Evolutionary conservation across 2,113 vertebrate genomes (phyloP), one percentile per base, ranked within the genome.

Genomic region (Gopherus flavomarginatus): DNA sequence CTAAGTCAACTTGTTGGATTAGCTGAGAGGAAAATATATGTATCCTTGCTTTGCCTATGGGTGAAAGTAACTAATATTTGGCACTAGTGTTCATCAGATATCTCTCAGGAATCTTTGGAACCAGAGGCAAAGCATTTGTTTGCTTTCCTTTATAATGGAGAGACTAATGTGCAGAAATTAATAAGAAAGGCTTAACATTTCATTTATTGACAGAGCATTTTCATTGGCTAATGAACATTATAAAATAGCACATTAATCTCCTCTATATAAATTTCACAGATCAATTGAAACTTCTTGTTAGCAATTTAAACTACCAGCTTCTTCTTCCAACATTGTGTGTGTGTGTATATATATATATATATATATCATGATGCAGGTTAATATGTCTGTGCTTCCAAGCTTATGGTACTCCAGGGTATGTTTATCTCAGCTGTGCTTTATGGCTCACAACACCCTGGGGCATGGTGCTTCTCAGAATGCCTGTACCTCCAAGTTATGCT

Each of bases 301-400:
- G 77, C 75, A 44, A 29, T 69, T 81, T 53, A 85, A 72, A 87
- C 69, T 85, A 35, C 75, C 80, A 56, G 49, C 35, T 86, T 77
- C 47, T 86, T 53, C 53, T 90, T 83, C 87, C 83, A 89, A 57
- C 52, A 86, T 83, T 69, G 56, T 49, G 47, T 49, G 10, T 49
- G 47, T 47, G 9, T 47, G 7, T 47, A 1, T 47, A 2, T 47
- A n/a, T n/a, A 10, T 98, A 97, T 92, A 14, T 50, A 50, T 87
- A 29, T n/a, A 79, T 98, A 97, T 92, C 1, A 2, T 96, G 97
- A 97, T 92, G 87, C 24, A 91, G 97, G 94, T 96, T 98, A 98
- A 96, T 90, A 95, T 97, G 97, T 97, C 90, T 96, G 75, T 97
- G 83, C 72, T 95, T 93, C 96, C 75, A 26, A 87, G 91, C 85